These are phyloP conservation scores for Hypselothyrea guttata DNA, from an alignment of 2,888 invertebrate species.

Conservation along the genomic window DNA sequence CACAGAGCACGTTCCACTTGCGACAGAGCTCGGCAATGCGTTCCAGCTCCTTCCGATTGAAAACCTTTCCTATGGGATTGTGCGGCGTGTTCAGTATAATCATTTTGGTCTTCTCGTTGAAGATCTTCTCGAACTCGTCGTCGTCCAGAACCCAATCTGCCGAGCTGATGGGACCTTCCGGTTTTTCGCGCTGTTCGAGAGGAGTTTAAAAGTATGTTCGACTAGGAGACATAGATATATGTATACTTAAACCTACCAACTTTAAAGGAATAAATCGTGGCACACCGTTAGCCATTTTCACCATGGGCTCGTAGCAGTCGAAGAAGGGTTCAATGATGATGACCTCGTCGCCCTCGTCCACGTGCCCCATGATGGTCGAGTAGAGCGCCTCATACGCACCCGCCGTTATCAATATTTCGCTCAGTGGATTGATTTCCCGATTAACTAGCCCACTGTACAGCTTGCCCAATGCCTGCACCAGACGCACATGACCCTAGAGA, in stretches of 20 bases:
- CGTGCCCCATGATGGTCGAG: slow-evolving; percentile 91
- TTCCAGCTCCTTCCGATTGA: slow-evolving; percentile 85
- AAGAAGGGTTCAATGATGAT: slow-evolving; percentile 99
- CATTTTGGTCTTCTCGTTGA: slow-evolving; percentile 95
- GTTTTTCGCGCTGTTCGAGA: slow-evolving; percentile 63
- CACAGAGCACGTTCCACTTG: slow-evolving; percentile 94
- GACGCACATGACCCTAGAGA: slow-evolving; percentile 92
- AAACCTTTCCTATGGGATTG: slow-evolving; percentile 97
- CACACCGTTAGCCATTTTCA: slow-evolving; percentile 92
- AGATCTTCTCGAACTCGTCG: slow-evolving; percentile 89
- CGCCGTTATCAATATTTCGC: slow-evolving; percentile 93
- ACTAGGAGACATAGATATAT: not conserved
- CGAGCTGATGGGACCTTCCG: slow-evolving; percentile 83
- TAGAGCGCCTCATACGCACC: slow-evolving; percentile 98
- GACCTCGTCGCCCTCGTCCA: slow-evolving; percentile 94
- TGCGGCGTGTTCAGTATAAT: slow-evolving; percentile 98
- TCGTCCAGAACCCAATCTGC: slow-evolving; percentile 95
- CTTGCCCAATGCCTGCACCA: slow-evolving; percentile 92
- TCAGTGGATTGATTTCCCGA: slow-evolving; percentile 90
- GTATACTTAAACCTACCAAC: slow-evolving; percentile 84
- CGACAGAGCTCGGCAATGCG: slow-evolving; percentile 93
- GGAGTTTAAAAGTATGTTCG: slow-evolving; percentile 9
- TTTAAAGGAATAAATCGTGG: slow-evolving; percentile 93
- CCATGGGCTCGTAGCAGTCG: slow-evolving; percentile 99
- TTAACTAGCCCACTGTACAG: slow-evolving; percentile 91